Evolutionary conservation across 1,140 invertebrate species (phyloP).

Genomic region (Copidosoma floridanum): DNA sequence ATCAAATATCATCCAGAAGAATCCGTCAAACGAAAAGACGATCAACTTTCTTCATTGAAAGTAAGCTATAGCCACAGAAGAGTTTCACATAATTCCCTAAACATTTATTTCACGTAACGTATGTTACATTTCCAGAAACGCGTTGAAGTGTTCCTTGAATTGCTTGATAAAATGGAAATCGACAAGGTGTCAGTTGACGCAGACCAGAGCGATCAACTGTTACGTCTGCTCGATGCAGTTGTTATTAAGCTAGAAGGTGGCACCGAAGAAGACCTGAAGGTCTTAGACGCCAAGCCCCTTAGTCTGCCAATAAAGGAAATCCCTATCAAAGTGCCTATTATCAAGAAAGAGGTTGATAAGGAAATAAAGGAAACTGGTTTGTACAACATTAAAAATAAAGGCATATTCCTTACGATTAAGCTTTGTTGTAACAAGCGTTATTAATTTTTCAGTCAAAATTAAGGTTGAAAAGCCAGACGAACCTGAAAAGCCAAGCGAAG

Average conservation of each 20-base stretch:
- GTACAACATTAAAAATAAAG: no score
- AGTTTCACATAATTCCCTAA: no score
- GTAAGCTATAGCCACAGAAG: no score
- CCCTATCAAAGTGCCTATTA: slow-evolving; percentile 37
- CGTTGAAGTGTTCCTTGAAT: slow-evolving; percentile 85
- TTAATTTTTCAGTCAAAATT: slow-evolving; percentile 18
- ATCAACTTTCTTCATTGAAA: slow-evolving; percentile 80
- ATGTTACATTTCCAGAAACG: slow-evolving; percentile 69
- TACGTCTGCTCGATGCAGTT: slow-evolving; percentile 90
- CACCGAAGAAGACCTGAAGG: slow-evolving; percentile 87
- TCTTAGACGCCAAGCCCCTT: slow-evolving; percentile 69
- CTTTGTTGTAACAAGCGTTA: neutral
- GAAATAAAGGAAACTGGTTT: slow-evolving; percentile 39
- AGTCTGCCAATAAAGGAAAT: slow-evolving; percentile 38
- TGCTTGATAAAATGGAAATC: slow-evolving; percentile 73
- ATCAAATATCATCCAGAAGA: slow-evolving; percentile 98
- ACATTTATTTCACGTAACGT: no score
- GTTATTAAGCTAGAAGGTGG: slow-evolving; percentile 97
- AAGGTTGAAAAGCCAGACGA: slow-evolving; percentile 46
- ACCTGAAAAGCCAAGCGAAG: slow-evolving; percentile 18
- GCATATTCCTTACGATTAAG: no score
- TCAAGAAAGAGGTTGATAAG: slow-evolving; percentile 52
- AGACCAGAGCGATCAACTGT: slow-evolving; percentile 80
- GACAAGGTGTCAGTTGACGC: slow-evolving; percentile 82
- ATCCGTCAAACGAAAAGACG: slow-evolving; percentile 84